Evolutionary conservation across 2,113 vertebrate genomes (phyloP).

Genomic region (Sisor rabdophorus): DNA sequence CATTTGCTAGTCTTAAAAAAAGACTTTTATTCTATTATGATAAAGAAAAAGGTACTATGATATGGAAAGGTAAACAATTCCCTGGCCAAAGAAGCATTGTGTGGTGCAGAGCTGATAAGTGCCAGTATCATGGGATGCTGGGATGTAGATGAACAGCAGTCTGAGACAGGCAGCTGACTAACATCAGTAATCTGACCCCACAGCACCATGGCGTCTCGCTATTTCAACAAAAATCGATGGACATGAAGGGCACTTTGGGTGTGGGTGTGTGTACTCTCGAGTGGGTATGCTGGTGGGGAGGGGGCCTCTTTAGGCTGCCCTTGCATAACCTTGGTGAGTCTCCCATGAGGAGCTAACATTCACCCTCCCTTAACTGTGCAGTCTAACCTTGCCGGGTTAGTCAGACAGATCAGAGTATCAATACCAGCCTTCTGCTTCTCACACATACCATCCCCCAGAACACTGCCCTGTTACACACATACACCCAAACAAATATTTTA

Average conservation of each 20-base stretch:
- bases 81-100: not conserved
- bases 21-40: not conserved
- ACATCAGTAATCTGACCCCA: slow-evolving; percentile 48
- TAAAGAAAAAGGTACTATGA: no score
- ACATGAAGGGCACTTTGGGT: slow-evolving; percentile 50
- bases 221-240: slow-evolving; percentile 48
- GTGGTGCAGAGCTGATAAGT: slow-evolving; percentile 9
- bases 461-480: not conserved
- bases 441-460: slow-evolving; percentile 33
- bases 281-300: not conserved
- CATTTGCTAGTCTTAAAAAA: not conserved
- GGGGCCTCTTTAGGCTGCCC: slow-evolving; percentile 34
- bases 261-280: slow-evolving; percentile 25
- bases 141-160: slow-evolving; percentile 37
- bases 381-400: slow-evolving; percentile 40
- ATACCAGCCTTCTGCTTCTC: slow-evolving; percentile 44
- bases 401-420: slow-evolving; percentile 44
- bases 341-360: slow-evolving; percentile 42
- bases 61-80: slow-evolving; percentile 6
- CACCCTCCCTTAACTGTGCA: slow-evolving; percentile 22
- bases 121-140: slow-evolving; percentile 35
- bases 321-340: slow-evolving; percentile 50
- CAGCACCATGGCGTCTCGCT: slow-evolving; percentile 42
- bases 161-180: slow-evolving; percentile 42
- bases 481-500: not conserved